phyloP scores from a whole-genome alignment of 2,888 invertebrate species.

The Rhaphigaster nebulosa region DNA sequence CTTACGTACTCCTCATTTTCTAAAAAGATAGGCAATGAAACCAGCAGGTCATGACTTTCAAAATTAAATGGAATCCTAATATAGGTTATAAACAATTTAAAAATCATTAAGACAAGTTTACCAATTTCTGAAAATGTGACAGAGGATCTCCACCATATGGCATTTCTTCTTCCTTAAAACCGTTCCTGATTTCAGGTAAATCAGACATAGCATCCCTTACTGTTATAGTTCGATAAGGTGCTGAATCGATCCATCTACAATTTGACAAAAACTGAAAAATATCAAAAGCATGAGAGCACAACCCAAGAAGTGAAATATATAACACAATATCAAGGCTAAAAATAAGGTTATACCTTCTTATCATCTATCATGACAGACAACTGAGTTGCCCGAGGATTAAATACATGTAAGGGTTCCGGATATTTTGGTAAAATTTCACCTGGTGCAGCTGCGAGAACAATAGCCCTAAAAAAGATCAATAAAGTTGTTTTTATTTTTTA shows the following conservation, averaged over 20 bases:
- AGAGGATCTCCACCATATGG: constrained; percentile 79
- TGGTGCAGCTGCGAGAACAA: constrained; percentile 86
- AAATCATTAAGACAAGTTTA: not conserved
- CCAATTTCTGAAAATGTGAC: constrained; percentile 78
- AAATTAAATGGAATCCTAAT: not conserved
- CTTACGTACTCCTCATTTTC: too few species aligned
- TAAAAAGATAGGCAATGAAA: too few species aligned
- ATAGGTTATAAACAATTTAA: not conserved
- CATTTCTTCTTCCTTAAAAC: constrained; percentile 78
- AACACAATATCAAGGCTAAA: not conserved
- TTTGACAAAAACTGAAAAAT: constrained; percentile 70
- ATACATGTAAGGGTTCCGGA: constrained; percentile 86
- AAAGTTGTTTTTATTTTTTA: not conserved
- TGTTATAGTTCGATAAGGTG: constrained; percentile 83
- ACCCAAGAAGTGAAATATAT: not conserved
- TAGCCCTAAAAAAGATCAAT: constrained; percentile 70
- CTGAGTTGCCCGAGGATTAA: constrained; percentile 79
- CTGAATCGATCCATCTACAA: constrained; percentile 77
- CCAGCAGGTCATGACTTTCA: not conserved
- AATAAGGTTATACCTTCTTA: constrained; percentile 68
- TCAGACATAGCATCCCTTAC: constrained; percentile 89
- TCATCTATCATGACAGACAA: constrained; percentile 75
- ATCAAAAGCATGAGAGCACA: not conserved
- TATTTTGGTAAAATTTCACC: constrained; percentile 80
- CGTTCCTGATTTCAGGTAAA: constrained; percentile 81